Evolutionary conservation across 2,113 vertebrate species (phyloP), one percentile per base, ranked within the genome.

Genomic region (Mellivora capensis): DNA sequence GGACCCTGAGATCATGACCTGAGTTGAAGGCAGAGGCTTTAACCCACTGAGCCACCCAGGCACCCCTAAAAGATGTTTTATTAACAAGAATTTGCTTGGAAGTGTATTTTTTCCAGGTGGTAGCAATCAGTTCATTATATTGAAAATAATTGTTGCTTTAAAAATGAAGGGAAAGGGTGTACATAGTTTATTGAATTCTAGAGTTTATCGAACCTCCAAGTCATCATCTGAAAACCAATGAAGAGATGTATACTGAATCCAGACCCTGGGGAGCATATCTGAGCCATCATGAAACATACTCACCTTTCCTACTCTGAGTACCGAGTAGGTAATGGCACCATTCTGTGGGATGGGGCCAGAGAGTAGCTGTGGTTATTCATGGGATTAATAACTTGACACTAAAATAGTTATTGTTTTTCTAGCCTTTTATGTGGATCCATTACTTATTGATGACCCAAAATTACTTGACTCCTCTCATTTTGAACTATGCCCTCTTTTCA

Each of bases 221-320:
- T 61, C 84, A 31, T 83, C 59, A 94, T 67, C 64, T 95, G 64
- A 89, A 96, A 90, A 81, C n/a, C 34, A 83, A 18, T 39, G 54
- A 81, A 64, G 25, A 95, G 47, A 88, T 10, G 7, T 64, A 49
- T 54, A 62, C 61, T 71, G 39, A 54, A 64, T 47, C 37, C 31
- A 86, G 67, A 82, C 17, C 34, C 49, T 44, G 47, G n/a, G n/a
- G 37, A 25, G 23, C 18, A 27, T 23, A 82, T 23, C 64, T 4
- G 83, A 29, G 34, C 44, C 64, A n/a, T 49, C 54, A 54, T 14
- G n/a, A 90, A 79, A 42, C 37, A 1, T 92, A 97, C 97, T 95
- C 80, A 95, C 96, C 90, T 80, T 71, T 90, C 93, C 81, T 97
- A 97, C 15, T 81, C 59, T 97, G 59, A 72, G 83, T 72, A 94